Percentiles rank a stretch among this genome's conserved stretches.
phyloP scores from a whole-genome alignment of 2,888 invertebrate genomes.

The Aleiodes leptofemur region DNA sequence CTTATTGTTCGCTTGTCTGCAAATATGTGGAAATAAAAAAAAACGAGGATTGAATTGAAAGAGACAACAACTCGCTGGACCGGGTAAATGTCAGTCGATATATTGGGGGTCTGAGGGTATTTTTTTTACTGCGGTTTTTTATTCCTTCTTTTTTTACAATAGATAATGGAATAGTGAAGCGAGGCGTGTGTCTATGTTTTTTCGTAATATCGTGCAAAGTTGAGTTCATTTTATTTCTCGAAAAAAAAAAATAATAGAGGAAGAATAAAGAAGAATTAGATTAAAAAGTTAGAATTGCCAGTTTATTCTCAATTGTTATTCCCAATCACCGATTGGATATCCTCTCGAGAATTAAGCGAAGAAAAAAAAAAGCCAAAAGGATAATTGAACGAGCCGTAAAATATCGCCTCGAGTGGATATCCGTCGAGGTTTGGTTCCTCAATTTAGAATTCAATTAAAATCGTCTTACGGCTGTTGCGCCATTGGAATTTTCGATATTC shows the following conservation, averaged over 20 bases:
- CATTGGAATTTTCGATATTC: conserved; percentile 50
- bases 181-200: not conserved
- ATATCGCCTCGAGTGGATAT: conserved; percentile 45
- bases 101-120: conserved; percentile 55
- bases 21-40: conserved; percentile 51
- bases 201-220: not conserved
- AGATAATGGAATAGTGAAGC: not conserved
- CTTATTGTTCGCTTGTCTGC: conserved; percentile 58
- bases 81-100: conserved; percentile 63
- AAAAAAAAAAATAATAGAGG: too few relatives aligned
- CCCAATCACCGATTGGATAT: conserved; percentile 22
- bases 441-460: conserved; percentile 58
- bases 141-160: conserved; percentile 37
- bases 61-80: conserved; percentile 51
- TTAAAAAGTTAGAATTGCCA: conserved; percentile 1
- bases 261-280: not conserved
- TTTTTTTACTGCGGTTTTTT: conserved; percentile 51
- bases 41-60: conserved; percentile 43
- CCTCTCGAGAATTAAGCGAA: conserved; percentile 21
- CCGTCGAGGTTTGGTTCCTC: conserved; percentile 46
- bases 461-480: conserved; percentile 46
- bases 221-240: not conserved
- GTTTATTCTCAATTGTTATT: not conserved
- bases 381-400: conserved; percentile 53
- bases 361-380: conserved; percentile 18